Base-by-base conservation (phyloP, 2,888 invertebrate genomes). In the Neria commutata region DNA sequence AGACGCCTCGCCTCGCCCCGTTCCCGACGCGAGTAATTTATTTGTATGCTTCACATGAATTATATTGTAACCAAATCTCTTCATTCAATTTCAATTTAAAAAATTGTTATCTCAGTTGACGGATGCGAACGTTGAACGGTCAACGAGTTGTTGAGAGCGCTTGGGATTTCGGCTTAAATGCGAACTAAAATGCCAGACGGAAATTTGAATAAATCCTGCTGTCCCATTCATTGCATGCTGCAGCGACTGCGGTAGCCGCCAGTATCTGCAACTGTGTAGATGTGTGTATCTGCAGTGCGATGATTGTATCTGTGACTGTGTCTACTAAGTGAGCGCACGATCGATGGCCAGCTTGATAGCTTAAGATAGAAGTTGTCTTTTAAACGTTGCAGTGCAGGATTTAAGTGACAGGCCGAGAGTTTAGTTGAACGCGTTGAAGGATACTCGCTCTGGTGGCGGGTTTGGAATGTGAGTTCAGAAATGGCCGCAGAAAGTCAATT, bases 41-140 rank as follows among this genome's bases (percentile, higher is more conserved):
- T 75, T 74, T 76, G 76, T 76, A 74, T 76, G 74, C 71, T 70
- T 72, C 71, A 71, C 78, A 79, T 79, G 80, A 80, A 78, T 79
- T 80, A 80, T 80, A 78, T 80, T 80, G 79, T 80, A 78, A 80
- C 76, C 75, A 77, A 80, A 79, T 78, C 78, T 78, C 78, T 80
- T 79, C 78, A 79, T 81, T 80, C 78, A 77, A 76, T 78, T 78
- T 78, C 78, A 77, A 79, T 81, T 81, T 76, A 78, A 78, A 66
- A 78, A 80, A 78, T 79, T 79, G 78, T 78, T 79, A 77, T 76
- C 77, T 75, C 66, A 66, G 67, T 67, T 75, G 77, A 75, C 73
- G 74, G 74, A 76, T 75, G 76, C 76, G 67, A 72, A 54, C 47
- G 60, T 46, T 56, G 62, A 62, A 60, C 58, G 60, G 54, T 60